Conservation (phyloP, 2,888 invertebrate species). For the Watsonalla binaria region DNA sequence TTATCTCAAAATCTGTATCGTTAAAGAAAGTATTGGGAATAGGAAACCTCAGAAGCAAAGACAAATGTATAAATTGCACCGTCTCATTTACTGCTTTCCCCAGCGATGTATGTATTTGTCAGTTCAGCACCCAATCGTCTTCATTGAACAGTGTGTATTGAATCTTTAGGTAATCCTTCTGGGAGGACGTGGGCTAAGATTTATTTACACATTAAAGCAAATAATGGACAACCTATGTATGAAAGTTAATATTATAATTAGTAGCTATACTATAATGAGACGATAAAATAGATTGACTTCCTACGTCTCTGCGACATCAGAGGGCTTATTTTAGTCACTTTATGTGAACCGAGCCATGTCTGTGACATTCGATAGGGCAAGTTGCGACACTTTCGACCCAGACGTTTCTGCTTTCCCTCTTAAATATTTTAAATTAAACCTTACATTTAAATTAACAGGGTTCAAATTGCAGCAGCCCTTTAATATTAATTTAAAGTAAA, state of each 20-base stretch:
- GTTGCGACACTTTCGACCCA: conserved; percentile 51
- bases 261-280: conserved; percentile 35
- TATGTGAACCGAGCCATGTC: conserved; percentile 51
- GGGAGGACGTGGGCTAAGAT: too few species aligned
- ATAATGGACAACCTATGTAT: conserved; percentile 4
- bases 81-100: too few species aligned
- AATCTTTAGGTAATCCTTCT: too few species aligned
- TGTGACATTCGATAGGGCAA: conserved; percentile 61
- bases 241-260: conserved; percentile 38
- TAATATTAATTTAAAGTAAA: conserved; percentile 39
- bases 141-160: too few species aligned
- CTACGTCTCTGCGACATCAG: conserved; percentile 49
- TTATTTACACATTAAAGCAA: too few species aligned
- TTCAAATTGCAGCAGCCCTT: conserved; percentile 14
- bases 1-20: too few species aligned
- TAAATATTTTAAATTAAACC: conserved; percentile 29
- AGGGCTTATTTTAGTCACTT: conserved; percentile 66
- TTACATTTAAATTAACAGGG: conserved; percentile 21
- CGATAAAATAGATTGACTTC: conserved; percentile 51
- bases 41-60: too few species aligned
- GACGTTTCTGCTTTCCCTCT: conserved; percentile 10
- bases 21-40: too few species aligned
- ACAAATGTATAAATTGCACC: too few species aligned
- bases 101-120: too few species aligned
- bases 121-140: too few species aligned